phyloP scores from a whole-genome alignment of 2,113 vertebrate genomes.

The Neolamprologus toae region DNA sequence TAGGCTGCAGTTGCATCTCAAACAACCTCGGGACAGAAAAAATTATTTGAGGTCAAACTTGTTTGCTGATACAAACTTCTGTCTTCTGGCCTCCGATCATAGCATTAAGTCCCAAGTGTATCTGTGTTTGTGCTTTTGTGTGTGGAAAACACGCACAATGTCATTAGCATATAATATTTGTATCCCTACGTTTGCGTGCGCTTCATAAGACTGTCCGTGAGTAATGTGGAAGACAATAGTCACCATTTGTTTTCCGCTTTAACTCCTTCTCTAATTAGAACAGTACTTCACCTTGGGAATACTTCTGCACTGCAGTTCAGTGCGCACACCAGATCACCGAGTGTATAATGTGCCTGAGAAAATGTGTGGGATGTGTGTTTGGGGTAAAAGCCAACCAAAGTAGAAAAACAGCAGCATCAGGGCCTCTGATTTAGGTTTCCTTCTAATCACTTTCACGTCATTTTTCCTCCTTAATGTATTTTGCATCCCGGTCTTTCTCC shows the following conservation, averaged over 20 bases:
- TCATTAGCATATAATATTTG: background rate
- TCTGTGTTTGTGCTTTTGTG: background rate
- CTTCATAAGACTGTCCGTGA: background rate
- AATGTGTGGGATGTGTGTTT: background rate
- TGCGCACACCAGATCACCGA: background rate
- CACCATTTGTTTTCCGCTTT: background rate
- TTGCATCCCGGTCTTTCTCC: background rate
- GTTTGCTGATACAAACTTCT: background rate
- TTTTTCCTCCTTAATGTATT: background rate
- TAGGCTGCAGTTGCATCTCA: background rate
- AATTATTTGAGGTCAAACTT: background rate
- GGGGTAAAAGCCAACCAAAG: background rate
- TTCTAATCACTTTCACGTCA: background rate
- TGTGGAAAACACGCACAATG: background rate
- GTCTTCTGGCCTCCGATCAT: background rate
- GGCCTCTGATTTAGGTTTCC: background rate
- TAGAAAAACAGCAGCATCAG: background rate
- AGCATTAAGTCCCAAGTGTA: background rate
- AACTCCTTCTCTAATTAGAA: slow-evolving; percentile 9
- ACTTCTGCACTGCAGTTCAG: background rate
- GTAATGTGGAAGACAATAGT: background rate
- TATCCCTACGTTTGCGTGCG: background rate
- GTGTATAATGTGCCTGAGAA: background rate
- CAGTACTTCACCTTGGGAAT: slow-evolving; percentile 3
- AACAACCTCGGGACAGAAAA: background rate